These are phyloP conservation scores for Yasuhikotakia modesta DNA, from an alignment of 2,797 vertebrate genomes.

Conservation along the genomic window DNA sequence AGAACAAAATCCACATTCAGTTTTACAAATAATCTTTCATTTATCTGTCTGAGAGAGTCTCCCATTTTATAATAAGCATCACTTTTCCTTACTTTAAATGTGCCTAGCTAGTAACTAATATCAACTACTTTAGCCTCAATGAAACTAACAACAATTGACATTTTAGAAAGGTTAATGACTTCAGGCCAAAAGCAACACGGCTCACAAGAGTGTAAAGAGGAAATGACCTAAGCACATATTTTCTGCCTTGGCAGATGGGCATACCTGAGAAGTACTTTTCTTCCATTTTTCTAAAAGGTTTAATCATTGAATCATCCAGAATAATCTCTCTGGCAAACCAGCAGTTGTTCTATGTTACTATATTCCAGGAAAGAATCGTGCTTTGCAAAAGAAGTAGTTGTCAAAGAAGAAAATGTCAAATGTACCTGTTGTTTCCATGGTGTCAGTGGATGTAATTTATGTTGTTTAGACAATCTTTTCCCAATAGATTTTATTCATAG, in stretches of 20 bases:
- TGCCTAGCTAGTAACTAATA: no score
- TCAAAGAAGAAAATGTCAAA: neutral
- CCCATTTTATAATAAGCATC: no score
- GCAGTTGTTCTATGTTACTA: neutral
- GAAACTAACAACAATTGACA: neutral
- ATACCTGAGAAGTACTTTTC: neutral
- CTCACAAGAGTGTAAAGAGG: neutral
- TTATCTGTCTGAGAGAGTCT: no score
- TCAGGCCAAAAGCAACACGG: neutral
- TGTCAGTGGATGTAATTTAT: neutral
- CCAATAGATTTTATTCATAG: neutral
- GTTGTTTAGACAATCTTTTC: neutral
- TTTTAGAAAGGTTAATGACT: neutral
- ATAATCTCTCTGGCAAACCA: neutral
- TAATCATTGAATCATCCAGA: neutral
- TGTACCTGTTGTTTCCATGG: neutral
- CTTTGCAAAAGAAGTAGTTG: neutral
- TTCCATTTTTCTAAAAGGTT: neutral
- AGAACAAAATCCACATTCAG: neutral
- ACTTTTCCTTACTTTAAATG: no score
- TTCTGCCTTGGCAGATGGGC: neutral
- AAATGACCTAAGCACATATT: constrained; percentile 1
- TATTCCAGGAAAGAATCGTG: neutral
- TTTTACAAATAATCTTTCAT: no score
- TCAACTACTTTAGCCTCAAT: neutral